Percentiles rank a stretch among this genome's conserved stretches.
phyloP scores from a whole-genome alignment of 2,888 invertebrate genomes.

The Helobdella robusta region DNA sequence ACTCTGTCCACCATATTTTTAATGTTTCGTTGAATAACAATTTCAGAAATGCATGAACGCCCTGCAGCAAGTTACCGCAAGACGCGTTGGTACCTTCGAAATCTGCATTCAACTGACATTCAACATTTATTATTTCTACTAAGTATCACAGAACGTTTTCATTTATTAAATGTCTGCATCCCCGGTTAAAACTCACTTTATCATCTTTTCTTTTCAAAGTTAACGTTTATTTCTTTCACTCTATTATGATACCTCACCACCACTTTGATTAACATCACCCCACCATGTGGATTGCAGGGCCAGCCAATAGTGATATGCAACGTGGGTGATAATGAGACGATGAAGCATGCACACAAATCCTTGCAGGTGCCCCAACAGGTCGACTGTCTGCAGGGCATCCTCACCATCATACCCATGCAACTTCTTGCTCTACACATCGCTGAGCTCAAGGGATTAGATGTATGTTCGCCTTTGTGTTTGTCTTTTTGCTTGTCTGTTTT shows the following conservation, averaged over 20 bases:
- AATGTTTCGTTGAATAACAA: too few species aligned
- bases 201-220: too few species aligned
- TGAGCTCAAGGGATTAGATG: conserved; percentile 33
- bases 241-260: background rate
- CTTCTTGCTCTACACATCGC: conserved; percentile 95
- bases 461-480: conserved; percentile 25
- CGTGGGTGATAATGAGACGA: conserved; percentile 79
- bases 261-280: background rate
- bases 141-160: too few species aligned
- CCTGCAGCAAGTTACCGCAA: conserved; percentile 70
- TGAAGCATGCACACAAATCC: conserved; percentile 63
- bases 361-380: conserved; percentile 88
- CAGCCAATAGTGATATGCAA: conserved; percentile 90
- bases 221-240: too few species aligned
- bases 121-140: too few species aligned
- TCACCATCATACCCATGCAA: conserved; percentile 97
- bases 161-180: too few species aligned
- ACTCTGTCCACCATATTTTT: too few species aligned
- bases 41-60: conserved; percentile 92
- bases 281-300: too few species aligned
- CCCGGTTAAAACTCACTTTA: too few species aligned
- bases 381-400: conserved; percentile 83
- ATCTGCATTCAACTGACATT: too few species aligned
- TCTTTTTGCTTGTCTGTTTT: too few species aligned
- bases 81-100: conserved; percentile 50